Evolutionary conservation across 2,888 invertebrate genomes (phyloP), one percentile per base, ranked within the genome.

Genomic region (Drosophila fulvimacula): DNA sequence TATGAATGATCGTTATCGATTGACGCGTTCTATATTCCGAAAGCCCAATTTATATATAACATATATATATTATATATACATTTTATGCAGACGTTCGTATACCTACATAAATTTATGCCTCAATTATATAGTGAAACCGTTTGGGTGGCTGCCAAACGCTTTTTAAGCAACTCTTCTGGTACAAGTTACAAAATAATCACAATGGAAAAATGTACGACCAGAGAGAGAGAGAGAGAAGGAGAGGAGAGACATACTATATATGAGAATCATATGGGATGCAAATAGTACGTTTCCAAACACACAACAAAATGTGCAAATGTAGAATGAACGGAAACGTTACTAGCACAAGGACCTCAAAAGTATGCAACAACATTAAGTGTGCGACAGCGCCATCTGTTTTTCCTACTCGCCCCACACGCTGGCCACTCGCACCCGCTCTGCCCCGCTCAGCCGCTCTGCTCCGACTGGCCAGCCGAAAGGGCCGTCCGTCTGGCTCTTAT

Each of bases 311-410:
- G 61, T 70, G 76, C 71, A 72, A 71, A 81, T 81, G 76, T 83
- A 79, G 79, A 82, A 82, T 84, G 74, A 84, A 79, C 88, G 88
- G 85, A 86, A 86, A 77, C 84, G 82, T 87, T 86, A 86, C 82
- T 88, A 38, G 88, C 82, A 83, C 85, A 85, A 85, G 88, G 85
- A 85, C 88, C 87, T 79, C 76, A 81, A 81, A 83, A 81, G 87
- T 86, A 86, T 87, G 87, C 88, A 81, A 76, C 87, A 81, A 76
- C 87, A 81, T 79, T 86, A 86, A 86, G 80, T 80, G 82, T 75
- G 74, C 71, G 65, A 69, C 68, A 68, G 60, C 76, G 72, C 76
- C 76, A 68, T 68, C 76, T 64, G 60, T 55, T 39, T 46, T 48
- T 19, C n/a, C 41, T 17, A 3, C 15, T 34, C 19, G 7, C 38